phyloP scores from a whole-genome alignment of 2,797 vertebrate genomes.

The Mergus octosetaceus region DNA sequence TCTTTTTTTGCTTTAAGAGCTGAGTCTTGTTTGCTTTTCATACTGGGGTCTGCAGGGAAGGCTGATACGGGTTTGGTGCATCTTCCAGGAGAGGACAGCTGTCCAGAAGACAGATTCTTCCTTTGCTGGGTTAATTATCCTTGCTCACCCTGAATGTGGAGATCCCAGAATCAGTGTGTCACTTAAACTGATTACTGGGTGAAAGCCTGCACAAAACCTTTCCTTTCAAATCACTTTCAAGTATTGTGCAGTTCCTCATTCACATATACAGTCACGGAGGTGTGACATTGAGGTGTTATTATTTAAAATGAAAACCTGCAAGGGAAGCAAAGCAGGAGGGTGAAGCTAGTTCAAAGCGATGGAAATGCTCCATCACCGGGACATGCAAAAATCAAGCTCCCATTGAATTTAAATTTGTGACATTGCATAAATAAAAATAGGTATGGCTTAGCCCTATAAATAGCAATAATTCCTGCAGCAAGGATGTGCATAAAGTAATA shows the following conservation, averaged over 20 bases:
- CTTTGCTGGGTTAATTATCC: neutral
- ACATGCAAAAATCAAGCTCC: neutral
- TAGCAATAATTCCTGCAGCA: neutral
- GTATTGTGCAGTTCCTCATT: neutral
- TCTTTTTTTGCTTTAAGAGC: neutral
- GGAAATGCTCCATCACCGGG: neutral
- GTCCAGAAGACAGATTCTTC: neutral
- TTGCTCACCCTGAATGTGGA: neutral
- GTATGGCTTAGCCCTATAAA: neutral
- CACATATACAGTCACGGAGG: neutral
- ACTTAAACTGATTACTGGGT: neutral
- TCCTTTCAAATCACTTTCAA: neutral
- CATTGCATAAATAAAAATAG: neutral
- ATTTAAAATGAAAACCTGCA: neutral
- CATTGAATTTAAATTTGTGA: neutral
- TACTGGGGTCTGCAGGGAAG: neutral
- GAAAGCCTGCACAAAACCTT: constrained; percentile 11
- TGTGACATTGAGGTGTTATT: neutral
- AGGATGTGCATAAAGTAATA: neutral
- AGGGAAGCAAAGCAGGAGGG: neutral
- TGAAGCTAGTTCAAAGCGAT: neutral
- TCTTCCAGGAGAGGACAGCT: neutral
- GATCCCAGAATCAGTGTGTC: neutral
- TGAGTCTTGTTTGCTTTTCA: neutral
- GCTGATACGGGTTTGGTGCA: neutral